Base-by-base conservation (phyloP, 2,888 invertebrate genomes). In the Merodon equestris region DNA sequence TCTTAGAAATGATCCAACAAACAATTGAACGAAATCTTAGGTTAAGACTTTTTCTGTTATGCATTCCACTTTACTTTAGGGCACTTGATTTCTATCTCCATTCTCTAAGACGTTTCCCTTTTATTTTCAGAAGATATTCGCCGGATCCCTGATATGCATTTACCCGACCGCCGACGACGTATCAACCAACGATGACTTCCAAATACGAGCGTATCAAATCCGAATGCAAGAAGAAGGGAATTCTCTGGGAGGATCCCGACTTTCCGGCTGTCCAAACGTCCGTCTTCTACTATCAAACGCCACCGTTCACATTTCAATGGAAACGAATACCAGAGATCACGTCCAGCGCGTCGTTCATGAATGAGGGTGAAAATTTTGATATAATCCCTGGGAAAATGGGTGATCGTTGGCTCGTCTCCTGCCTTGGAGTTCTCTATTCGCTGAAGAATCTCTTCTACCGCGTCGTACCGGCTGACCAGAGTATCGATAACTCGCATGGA, bases 281-380 rank as follows among this genome's bases (percentile, higher is more conserved):
- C 1, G 96, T 97, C 7, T 97, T 97, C 88, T 97, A 97, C 88
- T 95, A 97, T 89, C 96, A 97, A 89, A 96, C 96, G 12, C 97
- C 97, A n/a, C 96, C 96, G 0, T 96, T 96, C 88, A 94, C 95
- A 85, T 97, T 97, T 86, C 93, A 94, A 75, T 97, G 97, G 97
- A 96, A 94, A 86, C 91, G 97, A 84, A 92, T 94, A 82, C 95
- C 96, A 0, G 92, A 93, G 63, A 96, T 96, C 27, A 71, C 68
- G 0, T 68, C 84, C 9, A 84, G 84, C 19, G 93, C 94, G 47
- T 92, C 93, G 9, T 89, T 89, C 71, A 86, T 89, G 53, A 88
- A 86, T 79, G 88, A 89, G 74, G 86, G 85, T 44, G 92, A 94
- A 45, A 93, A 94, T 61, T 96, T 97, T 86, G 96, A 97, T 87